A percentile compares a stretch with the other conserved stretches of the same genome.
These are phyloP conservation scores for Branchipolynoe longqiensis DNA, from an alignment of 2,888 invertebrate species.

Conservation along the genomic window DNA sequence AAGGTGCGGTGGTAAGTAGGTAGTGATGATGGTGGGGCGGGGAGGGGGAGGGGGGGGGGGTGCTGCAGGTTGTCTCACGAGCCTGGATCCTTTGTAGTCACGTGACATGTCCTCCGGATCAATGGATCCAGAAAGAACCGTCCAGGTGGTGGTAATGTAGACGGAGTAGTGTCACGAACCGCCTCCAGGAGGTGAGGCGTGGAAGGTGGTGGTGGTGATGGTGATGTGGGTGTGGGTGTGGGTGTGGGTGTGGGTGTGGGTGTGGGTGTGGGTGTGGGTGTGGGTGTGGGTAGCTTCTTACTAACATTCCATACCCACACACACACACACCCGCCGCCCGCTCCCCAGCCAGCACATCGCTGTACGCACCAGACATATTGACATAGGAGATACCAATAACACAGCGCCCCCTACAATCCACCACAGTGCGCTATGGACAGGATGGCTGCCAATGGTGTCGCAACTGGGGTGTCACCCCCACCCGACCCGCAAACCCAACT, in stretches of 20 bases:
- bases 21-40: not conserved
- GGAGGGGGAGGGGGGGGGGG: not conserved
- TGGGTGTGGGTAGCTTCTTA: too few species aligned
- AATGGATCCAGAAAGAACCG: conserved; percentile 21
- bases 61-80: conserved; percentile 33
- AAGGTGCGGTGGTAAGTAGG: too few species aligned
- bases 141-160: conserved; percentile 37
- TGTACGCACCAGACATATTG: not conserved
- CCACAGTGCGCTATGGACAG: too few species aligned
- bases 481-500: too few species aligned
- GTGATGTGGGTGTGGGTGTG: not conserved
- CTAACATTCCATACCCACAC: too few species aligned
- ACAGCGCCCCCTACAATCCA: not conserved
- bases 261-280: too few species aligned
- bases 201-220: too few species aligned
- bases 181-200: conserved; percentile 15
- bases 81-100: conserved; percentile 16
- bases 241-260: too few species aligned
- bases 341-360: not conserved
- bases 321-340: not conserved
- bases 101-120: conserved; percentile 35
- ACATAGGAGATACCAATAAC: not conserved
- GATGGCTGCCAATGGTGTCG: too few species aligned
- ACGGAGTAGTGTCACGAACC: conserved; percentile 14
- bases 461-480: too few species aligned